phyloP scores from a whole-genome alignment of 2,113 vertebrate genomes.

The Psophia crepitans region DNA sequence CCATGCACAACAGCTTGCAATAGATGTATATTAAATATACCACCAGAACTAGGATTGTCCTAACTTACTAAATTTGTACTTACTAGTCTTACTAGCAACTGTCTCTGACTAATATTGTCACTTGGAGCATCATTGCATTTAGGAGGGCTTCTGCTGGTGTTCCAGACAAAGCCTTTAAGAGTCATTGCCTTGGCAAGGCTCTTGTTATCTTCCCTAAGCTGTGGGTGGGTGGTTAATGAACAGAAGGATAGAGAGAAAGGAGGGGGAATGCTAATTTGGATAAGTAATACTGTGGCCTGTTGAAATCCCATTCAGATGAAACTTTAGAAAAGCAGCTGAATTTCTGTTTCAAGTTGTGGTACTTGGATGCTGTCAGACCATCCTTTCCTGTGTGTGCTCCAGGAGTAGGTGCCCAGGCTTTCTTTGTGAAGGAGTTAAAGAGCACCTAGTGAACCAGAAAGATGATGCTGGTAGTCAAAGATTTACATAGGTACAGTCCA shows the following conservation, averaged over 20 bases:
- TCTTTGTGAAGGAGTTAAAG: not conserved
- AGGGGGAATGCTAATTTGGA: not conserved
- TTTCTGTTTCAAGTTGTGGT: not conserved
- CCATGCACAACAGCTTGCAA: not conserved
- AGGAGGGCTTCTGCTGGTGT: not conserved
- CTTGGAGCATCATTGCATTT: not conserved
- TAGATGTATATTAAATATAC: not conserved
- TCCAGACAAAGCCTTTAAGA: not conserved
- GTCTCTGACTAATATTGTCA: not conserved
- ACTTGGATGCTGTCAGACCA: not conserved
- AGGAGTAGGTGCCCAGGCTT: not conserved
- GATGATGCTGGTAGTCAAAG: not conserved
- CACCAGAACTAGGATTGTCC: not conserved
- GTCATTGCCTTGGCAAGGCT: not conserved
- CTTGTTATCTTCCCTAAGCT: not conserved
- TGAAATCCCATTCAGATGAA: conserved; percentile 9
- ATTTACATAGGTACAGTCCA: not conserved
- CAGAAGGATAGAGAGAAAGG: not conserved
- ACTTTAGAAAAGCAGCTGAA: not conserved
- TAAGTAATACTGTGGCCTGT: not conserved
- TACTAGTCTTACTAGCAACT: not conserved
- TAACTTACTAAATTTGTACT: not conserved
- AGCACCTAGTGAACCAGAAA: not conserved
- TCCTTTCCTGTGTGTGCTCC: not conserved
- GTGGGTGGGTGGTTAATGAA: conserved; percentile 12